These are phyloP conservation scores for Boloria euphrosyne DNA, from an alignment of 2,888 invertebrate genomes.

Conservation along the genomic window DNA sequence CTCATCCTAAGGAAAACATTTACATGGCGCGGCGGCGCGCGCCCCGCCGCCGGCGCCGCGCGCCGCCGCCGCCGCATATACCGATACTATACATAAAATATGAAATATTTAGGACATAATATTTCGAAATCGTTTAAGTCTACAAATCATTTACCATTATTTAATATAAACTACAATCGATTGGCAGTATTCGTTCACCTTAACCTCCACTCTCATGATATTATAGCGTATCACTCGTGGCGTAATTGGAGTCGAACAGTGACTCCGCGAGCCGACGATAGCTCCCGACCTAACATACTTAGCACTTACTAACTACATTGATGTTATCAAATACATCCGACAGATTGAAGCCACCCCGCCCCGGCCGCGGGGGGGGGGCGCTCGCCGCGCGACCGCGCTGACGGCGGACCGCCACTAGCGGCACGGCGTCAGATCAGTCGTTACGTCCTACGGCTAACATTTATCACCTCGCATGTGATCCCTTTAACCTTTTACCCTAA, in stretches of 20 bases:
- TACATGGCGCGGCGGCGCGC: slow-evolving; percentile 48
- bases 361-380: background rate
- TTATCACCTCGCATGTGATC: slow-evolving; percentile 66
- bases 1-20: slow-evolving; percentile 70
- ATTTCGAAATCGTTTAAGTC: slow-evolving; percentile 73
- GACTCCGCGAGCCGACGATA: slow-evolving; percentile 19
- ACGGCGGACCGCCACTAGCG: slow-evolving; percentile 13
- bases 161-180: slow-evolving; percentile 76
- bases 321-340: slow-evolving; percentile 37
- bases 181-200: slow-evolving; percentile 78
- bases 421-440: slow-evolving; percentile 9
- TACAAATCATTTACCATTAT: slow-evolving; percentile 75
- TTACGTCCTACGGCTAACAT: slow-evolving; percentile 20
- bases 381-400: too few species aligned
- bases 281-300: slow-evolving; percentile 40
- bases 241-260: slow-evolving; percentile 43
- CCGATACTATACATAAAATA: slow-evolving; percentile 75
- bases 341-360: slow-evolving; percentile 33
- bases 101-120: slow-evolving; percentile 74
- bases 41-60: slow-evolving; percentile 45
- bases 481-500: slow-evolving; percentile 75
- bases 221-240: slow-evolving; percentile 56
- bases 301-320: slow-evolving; percentile 39
- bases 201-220: slow-evolving; percentile 64
- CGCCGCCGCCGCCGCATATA: slow-evolving; percentile 50